Evolutionary conservation across 2,888 invertebrate species (phyloP).

Genomic region (Physocephala rufipes): DNA sequence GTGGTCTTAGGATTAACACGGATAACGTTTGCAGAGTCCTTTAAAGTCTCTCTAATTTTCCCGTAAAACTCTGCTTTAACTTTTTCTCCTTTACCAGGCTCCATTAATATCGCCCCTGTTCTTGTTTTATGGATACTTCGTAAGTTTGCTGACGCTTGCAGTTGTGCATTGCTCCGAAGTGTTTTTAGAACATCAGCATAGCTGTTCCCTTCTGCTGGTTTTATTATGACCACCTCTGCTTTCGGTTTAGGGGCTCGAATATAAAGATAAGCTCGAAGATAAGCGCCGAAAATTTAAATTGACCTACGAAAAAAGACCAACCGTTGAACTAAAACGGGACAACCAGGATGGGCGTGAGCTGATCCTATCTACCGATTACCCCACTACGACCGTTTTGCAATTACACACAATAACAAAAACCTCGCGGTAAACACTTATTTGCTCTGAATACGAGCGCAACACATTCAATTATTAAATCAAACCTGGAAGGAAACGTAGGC

Average conservation of each 20-base stretch:
- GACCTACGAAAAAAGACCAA: no score
- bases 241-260: not conserved
- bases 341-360: no score
- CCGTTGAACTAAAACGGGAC: no score
- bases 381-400: no score
- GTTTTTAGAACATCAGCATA: not conserved
- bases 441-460: no score
- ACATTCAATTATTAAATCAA: no score
- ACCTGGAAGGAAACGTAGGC: no score
- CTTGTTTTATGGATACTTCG: not conserved
- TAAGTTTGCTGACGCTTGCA: not conserved
- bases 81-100: not conserved
- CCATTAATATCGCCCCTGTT: not conserved
- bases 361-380: no score
- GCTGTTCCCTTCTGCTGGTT: not conserved
- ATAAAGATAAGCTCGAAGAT: no score
- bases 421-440: no score
- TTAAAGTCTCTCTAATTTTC: not conserved
- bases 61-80: not conserved
- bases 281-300: no score
- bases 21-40: slow-evolving; percentile 2
- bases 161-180: not conserved
- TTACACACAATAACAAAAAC: no score
- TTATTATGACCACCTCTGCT: not conserved
- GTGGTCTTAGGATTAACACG: not conserved